phyloP scores from a whole-genome alignment of 1,140 invertebrate species.

The Heliconius congener region DNA sequence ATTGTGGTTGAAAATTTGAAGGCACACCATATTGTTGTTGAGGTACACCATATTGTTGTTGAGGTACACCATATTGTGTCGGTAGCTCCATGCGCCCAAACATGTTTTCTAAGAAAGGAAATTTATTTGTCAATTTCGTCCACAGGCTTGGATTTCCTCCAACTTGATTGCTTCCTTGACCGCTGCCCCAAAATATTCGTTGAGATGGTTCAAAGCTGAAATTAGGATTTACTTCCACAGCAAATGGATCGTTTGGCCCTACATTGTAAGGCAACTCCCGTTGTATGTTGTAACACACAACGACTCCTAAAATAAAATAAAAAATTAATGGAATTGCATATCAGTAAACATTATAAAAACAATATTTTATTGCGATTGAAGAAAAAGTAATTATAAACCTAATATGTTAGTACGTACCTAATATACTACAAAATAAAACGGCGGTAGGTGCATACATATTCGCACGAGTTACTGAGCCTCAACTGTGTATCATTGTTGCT shows the following conservation, averaged over 20 bases:
- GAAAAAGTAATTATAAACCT: background rate
- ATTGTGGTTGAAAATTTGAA: conserved; percentile 41
- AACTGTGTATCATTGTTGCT: conserved; percentile 69
- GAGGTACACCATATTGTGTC: conserved; percentile 49
- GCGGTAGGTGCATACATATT: conserved; percentile 67
- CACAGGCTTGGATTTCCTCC: conserved; percentile 69
- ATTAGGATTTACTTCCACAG: conserved; percentile 49
- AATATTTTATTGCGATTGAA: background rate
- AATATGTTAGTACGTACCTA: conserved; percentile 55
- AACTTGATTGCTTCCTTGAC: conserved; percentile 69
- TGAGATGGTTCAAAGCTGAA: conserved; percentile 60
- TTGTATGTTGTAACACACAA: conserved; percentile 60
- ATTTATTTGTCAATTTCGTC: conserved; percentile 71
- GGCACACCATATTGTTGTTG: conserved; percentile 42
- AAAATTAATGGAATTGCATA: conserved; percentile 18
- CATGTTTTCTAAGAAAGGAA: conserved; percentile 67
- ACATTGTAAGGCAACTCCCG: conserved; percentile 60
- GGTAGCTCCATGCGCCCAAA: conserved; percentile 69
- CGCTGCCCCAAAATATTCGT: conserved; percentile 63
- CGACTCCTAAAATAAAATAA: conserved; percentile 56
- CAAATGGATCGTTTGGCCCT: conserved; percentile 59
- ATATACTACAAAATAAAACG: conserved; percentile 59
- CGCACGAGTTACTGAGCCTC: conserved; percentile 55
- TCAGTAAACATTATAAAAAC: background rate
- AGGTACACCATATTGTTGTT: conserved; percentile 17